Evolutionary conservation across 2,888 invertebrate species (phyloP), one percentile per base, ranked within the genome.

Genomic region (Maniola hyperantus): DNA sequence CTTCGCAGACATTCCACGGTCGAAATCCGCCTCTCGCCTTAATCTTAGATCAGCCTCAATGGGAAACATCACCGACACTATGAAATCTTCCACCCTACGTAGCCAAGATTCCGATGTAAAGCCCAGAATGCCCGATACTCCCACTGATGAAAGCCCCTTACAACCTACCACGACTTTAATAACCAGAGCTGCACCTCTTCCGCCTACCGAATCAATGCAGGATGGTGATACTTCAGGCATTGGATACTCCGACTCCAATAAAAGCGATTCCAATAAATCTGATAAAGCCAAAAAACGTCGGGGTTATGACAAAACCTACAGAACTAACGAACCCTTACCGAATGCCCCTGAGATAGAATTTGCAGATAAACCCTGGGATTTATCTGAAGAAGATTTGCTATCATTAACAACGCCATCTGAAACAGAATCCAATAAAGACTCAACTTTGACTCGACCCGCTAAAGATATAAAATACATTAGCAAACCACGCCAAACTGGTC

Each of bases 251-350:
- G 93, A 93, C 69, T 89, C 92, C 0, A 93, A 86, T 73, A 91
- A 85, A 74, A 93, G 92, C 71, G 93, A 93, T 71, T 89, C 90
- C 1, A 85, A 83, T 18, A 93, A 93, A 79, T 91, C 89, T 11
- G 93, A 94, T 70, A 93, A 93, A 74, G 91, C 93, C 61, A 95
- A 95, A 87, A 96, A 95, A 83, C 94, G 95, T 75, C 93, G 95
- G 74, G 94, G 93, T 74, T 97, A 97, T 83, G 97, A 97, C 81
- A 95, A 94, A 85, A 95, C 95, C 62, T 98, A 98, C 84, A 94
- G 95, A 74, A 98, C 97, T 10, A 93, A 97, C 81, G 97, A 98
- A 89, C 97, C 97, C 62, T 87, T 97, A 73, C 93, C 94, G 0
- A 93, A 94, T 73, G 94, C 95, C 79, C 97, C 97, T 50, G 93